Base-by-base conservation (phyloP, 37 sponge, comb jelly and placozoan species). In the Aplysina aerophoba region DNA sequence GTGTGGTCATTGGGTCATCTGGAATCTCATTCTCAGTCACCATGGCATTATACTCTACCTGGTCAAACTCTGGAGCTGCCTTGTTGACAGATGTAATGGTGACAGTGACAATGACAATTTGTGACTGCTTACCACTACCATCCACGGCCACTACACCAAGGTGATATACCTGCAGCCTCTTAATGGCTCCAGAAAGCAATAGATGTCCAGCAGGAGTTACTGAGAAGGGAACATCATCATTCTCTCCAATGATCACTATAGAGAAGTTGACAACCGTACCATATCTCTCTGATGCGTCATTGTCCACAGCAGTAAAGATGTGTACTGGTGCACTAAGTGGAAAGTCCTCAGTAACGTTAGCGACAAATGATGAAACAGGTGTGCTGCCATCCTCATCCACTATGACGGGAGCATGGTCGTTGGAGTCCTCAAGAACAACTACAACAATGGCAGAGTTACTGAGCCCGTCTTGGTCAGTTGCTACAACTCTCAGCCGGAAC, bases 351-450 rank as follows among this genome's bases (percentile, higher is more conserved):
- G 78, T 39, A 40, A 75, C 41, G 8, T 19, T 41, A 21, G 38
- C n/a, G 3, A 19, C 40, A 19, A 75, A 75, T 21, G 33, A 21
- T 15, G 78, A 40, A 8, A 54, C 78, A 11, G 38, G 22, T 21
- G 78, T 75, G 64, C 28, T 62, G 20, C 37, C 78, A 36, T 41
- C 78, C 16, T 75, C 22, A 19, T 40, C 54, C n/a, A 40, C n/a
- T 15, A 82, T 63, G 25, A 63, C 15, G 21, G 91, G 88, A 50
- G 85, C 82, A 62, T 91, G 78, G 64, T 91, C 91, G 77, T 91
- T 87, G 3, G 30, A 40, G 59, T 91, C 91, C 11, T 68, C 33
- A 0, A 91, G 55, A 57, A 67, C 83, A n/a, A 84, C 81, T 36
- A 61, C 81, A 5, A 91, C 81, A 59, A 31, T 16, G 17, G 91